phyloP scores from a whole-genome alignment of 2,888 invertebrate genomes.

The Deilephila elpenor region DNA sequence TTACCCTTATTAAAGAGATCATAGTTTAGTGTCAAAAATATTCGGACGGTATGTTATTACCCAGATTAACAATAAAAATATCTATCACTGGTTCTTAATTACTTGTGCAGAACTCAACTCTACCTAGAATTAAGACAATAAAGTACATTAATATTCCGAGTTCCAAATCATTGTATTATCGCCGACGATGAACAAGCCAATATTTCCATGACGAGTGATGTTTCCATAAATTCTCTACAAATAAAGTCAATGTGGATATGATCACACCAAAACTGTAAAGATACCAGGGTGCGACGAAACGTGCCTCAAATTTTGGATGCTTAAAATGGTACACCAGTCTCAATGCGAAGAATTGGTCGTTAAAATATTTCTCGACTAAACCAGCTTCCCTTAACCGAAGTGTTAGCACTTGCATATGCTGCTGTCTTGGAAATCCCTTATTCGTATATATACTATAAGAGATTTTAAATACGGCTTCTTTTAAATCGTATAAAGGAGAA shows the following conservation, averaged over 20 bases:
- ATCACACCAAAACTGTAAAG: slow-evolving; percentile 10
- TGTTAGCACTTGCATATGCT: background rate
- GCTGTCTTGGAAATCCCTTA: slow-evolving; percentile 36
- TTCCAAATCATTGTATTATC: background rate
- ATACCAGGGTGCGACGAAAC: slow-evolving; percentile 18
- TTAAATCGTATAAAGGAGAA: background rate
- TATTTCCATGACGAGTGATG: background rate
- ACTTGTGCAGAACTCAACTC: no score
- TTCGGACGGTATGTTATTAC: no score
- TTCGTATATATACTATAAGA: slow-evolving; percentile 30
- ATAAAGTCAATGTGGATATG: background rate
- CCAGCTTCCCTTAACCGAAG: slow-evolving; percentile 5
- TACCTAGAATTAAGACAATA: no score
- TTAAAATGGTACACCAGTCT: background rate
- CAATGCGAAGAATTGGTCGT: background rate
- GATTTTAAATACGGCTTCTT: background rate
- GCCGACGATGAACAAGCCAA: background rate
- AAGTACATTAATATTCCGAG: no score
- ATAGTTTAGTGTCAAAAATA: no score
- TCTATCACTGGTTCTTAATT: no score
- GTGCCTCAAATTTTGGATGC: background rate
- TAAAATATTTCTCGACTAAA: slow-evolving; percentile 1
- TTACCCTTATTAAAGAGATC: no score
- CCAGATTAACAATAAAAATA: no score
- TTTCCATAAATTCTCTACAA: background rate